These are phyloP conservation scores for Coptodon bakossiorum DNA, from an alignment of 2,113 vertebrate genomes.

Conservation along the genomic window DNA sequence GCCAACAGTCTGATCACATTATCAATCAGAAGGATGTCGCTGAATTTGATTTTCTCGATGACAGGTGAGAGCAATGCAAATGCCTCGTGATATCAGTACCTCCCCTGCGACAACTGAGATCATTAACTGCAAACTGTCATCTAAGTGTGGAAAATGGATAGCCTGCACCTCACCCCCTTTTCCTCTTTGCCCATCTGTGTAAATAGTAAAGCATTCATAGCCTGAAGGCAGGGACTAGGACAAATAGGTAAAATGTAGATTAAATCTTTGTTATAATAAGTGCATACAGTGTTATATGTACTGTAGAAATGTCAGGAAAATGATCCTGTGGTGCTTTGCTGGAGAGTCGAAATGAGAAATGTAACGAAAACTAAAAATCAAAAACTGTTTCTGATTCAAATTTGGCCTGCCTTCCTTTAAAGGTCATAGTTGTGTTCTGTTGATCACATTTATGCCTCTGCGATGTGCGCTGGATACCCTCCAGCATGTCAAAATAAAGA, in stretches of 20 bases:
- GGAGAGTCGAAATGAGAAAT: neutral
- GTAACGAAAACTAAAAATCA: neutral
- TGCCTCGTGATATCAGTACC: neutral
- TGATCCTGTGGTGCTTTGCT: neutral
- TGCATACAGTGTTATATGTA: neutral
- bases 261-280: neutral
- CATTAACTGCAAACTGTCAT: neutral
- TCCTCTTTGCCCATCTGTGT: neutral
- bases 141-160: neutral
- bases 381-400: neutral
- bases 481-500: neutral
- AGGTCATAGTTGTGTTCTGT: neutral
- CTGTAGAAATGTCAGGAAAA: neutral
- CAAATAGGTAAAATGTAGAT: neutral
- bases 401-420: neutral
- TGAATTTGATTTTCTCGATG: slow-evolving; percentile 53
- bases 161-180: neutral
- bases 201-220: neutral
- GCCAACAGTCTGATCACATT: neutral
- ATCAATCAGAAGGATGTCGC: slow-evolving; percentile 67
- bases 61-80: slow-evolving; percentile 34
- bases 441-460: neutral
- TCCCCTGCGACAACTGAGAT: neutral
- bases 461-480: neutral
- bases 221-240: neutral